These are phyloP conservation scores for Platypus cylindrus DNA, from an alignment of 2,888 invertebrate genomes.

Conservation along the genomic window DNA sequence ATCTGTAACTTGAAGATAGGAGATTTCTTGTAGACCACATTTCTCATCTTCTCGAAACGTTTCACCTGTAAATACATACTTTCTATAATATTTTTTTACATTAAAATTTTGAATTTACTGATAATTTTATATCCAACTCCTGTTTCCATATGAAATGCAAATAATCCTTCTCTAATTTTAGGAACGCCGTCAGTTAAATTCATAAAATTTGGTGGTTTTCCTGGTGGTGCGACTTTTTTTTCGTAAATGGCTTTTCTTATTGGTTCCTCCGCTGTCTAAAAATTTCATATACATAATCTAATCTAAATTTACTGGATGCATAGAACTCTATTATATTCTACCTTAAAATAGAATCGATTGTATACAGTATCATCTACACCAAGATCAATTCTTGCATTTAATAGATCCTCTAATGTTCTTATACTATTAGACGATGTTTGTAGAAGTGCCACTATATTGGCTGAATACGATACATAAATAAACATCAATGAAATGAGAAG, in stretches of 20 bases:
- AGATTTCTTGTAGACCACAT: slow-evolving; percentile 57
- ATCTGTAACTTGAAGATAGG: slow-evolving; percentile 45
- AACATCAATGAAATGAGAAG: slow-evolving; percentile 53
- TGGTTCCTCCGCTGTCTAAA: slow-evolving; percentile 52
- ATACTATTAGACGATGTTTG: slow-evolving; percentile 61
- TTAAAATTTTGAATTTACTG: no score
- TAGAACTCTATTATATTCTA: no score
- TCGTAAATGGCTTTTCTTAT: slow-evolving; percentile 48
- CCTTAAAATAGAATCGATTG: slow-evolving; percentile 55
- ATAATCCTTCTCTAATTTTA: slow-evolving; percentile 47
- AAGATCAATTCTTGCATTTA: slow-evolving; percentile 50
- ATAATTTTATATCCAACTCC: slow-evolving; percentile 59
- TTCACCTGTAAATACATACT: slow-evolving; percentile 39
- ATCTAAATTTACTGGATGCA: no score
- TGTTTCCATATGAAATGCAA: slow-evolving; percentile 60
- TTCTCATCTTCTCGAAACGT: slow-evolving; percentile 59
- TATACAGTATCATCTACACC: slow-evolving; percentile 59
- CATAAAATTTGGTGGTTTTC: slow-evolving; percentile 44
- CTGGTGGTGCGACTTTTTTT: slow-evolving; percentile 49
- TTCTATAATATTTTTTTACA: no score
- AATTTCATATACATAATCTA: no score
- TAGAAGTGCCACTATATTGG: slow-evolving; percentile 61
- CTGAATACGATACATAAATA: slow-evolving; percentile 61
- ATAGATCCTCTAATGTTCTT: slow-evolving; percentile 47
- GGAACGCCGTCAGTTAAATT: slow-evolving; percentile 49